Evolutionary conservation across 2,888 invertebrate genomes (phyloP).

Genomic region (Mythimna ferrago): DNA sequence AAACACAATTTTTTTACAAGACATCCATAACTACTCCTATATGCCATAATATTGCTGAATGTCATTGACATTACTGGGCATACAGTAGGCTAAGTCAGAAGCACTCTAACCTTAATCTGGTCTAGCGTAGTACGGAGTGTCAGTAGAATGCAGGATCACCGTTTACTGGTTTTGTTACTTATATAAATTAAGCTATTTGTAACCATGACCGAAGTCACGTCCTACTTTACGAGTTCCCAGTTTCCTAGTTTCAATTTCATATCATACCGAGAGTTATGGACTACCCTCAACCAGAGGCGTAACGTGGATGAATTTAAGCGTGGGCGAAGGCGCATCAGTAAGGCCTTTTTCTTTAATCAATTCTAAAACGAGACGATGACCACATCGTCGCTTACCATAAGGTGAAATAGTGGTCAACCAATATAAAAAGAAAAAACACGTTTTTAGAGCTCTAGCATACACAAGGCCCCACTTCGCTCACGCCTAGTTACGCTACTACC

Average conservation of each 20-base stretch:
- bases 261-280: constrained; percentile 22
- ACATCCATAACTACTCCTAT: background rate
- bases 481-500: background rate
- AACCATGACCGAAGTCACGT: constrained; percentile 26
- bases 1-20: background rate
- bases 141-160: background rate
- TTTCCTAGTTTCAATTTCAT: constrained; percentile 36
- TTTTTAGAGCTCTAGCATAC: too few species aligned
- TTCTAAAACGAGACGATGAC: too few species aligned
- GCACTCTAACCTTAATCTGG: background rate
- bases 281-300: background rate
- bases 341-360: too few species aligned
- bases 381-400: too few species aligned
- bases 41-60: background rate
- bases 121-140: too few species aligned
- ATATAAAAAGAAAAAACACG: too few species aligned
- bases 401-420: too few species aligned
- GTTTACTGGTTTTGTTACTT: background rate
- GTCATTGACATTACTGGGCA: too few species aligned
- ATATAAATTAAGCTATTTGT: constrained; percentile 35
- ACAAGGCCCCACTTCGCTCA: too few species aligned
- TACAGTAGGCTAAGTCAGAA: background rate
- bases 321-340: too few species aligned
- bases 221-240: constrained; percentile 29
- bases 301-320: too few species aligned